These are phyloP conservation scores for Caenorhabditis parvicauda DNA, from an alignment of 2,888 invertebrate genomes.

Conservation along the genomic window DNA sequence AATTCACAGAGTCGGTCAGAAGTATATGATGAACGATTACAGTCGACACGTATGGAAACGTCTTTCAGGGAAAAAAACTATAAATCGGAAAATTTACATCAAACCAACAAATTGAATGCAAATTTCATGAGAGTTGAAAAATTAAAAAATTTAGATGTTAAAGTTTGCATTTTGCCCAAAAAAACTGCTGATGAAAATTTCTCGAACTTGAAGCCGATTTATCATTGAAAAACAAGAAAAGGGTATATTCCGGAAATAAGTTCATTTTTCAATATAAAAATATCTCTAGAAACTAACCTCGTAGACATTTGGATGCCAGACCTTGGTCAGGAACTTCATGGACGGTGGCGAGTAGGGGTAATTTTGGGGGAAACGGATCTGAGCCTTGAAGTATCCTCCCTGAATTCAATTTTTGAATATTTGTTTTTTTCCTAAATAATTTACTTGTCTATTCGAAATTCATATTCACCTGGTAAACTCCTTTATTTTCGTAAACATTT, in stretches of 20 bases:
- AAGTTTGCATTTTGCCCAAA: not conserved
- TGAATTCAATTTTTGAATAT: conserved; percentile 63
- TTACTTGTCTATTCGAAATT: not conserved
- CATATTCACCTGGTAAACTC: not conserved
- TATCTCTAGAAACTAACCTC: conserved; percentile 66
- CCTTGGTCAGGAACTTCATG: conserved; percentile 95
- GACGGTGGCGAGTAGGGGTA: conserved; percentile 98
- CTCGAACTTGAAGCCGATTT: not conserved
- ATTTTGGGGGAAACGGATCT: conserved; percentile 96
- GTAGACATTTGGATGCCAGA: conserved; percentile 99
- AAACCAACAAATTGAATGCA: too few species aligned
- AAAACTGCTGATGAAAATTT: not conserved
- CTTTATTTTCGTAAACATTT: too few species aligned
- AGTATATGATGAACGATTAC: too few species aligned
- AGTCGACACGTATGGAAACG: too few species aligned
- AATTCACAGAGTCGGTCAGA: too few species aligned
- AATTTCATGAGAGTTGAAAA: not conserved
- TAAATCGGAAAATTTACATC: too few species aligned
- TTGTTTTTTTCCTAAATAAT: not conserved
- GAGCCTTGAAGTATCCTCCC: conserved; percentile 99
- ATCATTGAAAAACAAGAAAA: not conserved
- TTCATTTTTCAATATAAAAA: not conserved
- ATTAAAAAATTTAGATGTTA: too few species aligned
- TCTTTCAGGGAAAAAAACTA: too few species aligned
- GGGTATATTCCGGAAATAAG: not conserved